A percentile compares a stretch with the other conserved stretches of the same genome.
phyloP scores from a whole-genome alignment of 1,140 invertebrate species.

The Nephotettix cincticeps region DNA sequence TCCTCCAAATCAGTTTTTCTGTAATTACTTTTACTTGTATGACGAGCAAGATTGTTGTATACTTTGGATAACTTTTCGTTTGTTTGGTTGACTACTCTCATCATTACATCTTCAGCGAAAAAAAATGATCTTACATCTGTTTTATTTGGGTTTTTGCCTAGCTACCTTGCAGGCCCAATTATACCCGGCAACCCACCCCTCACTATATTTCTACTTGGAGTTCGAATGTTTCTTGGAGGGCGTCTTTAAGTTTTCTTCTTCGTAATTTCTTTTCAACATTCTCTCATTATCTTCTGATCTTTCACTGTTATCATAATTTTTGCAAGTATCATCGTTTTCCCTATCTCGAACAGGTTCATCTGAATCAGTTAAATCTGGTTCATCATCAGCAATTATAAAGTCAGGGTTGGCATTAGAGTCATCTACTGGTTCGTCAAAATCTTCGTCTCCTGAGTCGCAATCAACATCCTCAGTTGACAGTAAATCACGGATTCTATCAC shows the following conservation, averaged over 20 bases:
- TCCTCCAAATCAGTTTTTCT: constrained; percentile 12
- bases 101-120: constrained; percentile 20
- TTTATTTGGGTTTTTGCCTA: constrained; percentile 17
- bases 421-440: no score
- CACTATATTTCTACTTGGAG: background rate
- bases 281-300: no score
- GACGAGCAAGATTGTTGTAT: background rate
- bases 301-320: background rate
- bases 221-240: background rate
- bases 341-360: no score
- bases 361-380: no score
- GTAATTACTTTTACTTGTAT: constrained; percentile 6
- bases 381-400: constrained; percentile 8
- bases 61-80: constrained; percentile 10
- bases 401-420: constrained; percentile 10
- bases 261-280: background rate
- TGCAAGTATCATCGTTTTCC: background rate
- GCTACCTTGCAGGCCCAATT: background rate
- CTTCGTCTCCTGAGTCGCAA: no score
- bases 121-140: constrained; percentile 13
- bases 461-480: no score
- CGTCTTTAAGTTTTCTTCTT: background rate
- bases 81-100: constrained; percentile 5
- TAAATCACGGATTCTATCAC: no score
- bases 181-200: background rate